phyloP scores from a whole-genome alignment of 2,113 vertebrate species.

The Cyrtonyx montezumae region DNA sequence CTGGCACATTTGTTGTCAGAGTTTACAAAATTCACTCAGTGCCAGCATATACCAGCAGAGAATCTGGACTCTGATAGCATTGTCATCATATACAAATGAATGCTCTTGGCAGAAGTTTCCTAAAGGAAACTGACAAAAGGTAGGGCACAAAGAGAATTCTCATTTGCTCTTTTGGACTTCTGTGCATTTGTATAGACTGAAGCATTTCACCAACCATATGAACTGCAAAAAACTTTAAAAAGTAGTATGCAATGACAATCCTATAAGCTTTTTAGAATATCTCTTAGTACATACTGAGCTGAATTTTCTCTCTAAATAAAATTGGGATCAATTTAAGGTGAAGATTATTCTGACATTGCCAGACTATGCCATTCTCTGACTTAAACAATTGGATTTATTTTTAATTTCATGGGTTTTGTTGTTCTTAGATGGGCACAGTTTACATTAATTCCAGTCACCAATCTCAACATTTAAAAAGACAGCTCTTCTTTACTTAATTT shows the following conservation, averaged over 20 bases:
- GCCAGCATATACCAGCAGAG: neutral
- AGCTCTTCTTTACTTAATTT: slow-evolving; percentile 2
- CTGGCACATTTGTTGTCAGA: neutral
- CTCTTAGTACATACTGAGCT: neutral
- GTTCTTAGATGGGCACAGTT: neutral
- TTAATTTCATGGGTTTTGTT: neutral
- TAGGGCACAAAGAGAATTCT: neutral
- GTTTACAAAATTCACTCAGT: neutral
- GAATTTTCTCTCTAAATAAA: slow-evolving; percentile 13
- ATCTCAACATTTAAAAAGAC: neutral
- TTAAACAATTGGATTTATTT: slow-evolving; percentile 18
- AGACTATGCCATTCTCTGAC: neutral
- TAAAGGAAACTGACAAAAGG: neutral
- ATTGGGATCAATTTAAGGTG: slow-evolving; percentile 2
- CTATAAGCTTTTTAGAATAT: neutral
- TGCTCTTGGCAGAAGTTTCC: neutral
- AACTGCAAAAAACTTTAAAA: neutral
- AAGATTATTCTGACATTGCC: neutral
- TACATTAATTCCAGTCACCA: neutral
- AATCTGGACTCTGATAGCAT: neutral
- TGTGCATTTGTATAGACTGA: neutral
- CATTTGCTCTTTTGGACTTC: neutral
- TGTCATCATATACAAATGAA: neutral
- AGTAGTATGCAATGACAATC: neutral
- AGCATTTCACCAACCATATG: neutral